These are phyloP conservation scores for Zelostemma sp. DNA, from an alignment of 1,140 invertebrate species.

Conservation along the genomic window DNA sequence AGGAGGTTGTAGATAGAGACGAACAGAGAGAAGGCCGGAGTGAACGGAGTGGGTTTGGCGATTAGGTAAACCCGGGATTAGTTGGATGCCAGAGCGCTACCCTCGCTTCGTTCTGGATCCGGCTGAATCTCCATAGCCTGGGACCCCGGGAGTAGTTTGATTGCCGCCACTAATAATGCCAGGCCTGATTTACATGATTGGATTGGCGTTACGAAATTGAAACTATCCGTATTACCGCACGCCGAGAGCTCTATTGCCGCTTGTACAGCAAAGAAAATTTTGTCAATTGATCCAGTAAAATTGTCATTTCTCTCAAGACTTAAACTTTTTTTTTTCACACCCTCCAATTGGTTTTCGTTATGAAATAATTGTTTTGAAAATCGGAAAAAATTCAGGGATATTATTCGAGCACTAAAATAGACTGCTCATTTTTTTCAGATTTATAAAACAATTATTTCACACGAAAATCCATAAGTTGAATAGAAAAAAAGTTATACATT, in stretches of 20 bases:
- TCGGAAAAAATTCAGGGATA: too few species aligned
- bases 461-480: too few species aligned
- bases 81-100: constrained; percentile 56
- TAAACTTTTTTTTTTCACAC: too few species aligned
- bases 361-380: too few species aligned
- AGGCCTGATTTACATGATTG: constrained; percentile 70
- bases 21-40: constrained; percentile 26
- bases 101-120: constrained; percentile 47
- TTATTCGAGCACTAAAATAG: too few species aligned
- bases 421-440: too few species aligned
- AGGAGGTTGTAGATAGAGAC: constrained; percentile 17
- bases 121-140: constrained; percentile 38
- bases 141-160: constrained; percentile 14
- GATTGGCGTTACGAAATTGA: constrained; percentile 70
- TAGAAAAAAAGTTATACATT: too few species aligned
- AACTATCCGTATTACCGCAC: constrained; percentile 50
- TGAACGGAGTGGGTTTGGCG: constrained; percentile 59
- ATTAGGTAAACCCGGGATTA: constrained; percentile 71
- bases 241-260: constrained; percentile 34
- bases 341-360: too few species aligned
- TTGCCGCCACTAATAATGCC: constrained; percentile 68
- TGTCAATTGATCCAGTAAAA: too few species aligned
- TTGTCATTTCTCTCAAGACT: too few species aligned
- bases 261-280: constrained; percentile 51
- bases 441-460: too few species aligned